phyloP scores from a whole-genome alignment of 2,113 vertebrate genomes.

The Variabilichromis moorii region DNA sequence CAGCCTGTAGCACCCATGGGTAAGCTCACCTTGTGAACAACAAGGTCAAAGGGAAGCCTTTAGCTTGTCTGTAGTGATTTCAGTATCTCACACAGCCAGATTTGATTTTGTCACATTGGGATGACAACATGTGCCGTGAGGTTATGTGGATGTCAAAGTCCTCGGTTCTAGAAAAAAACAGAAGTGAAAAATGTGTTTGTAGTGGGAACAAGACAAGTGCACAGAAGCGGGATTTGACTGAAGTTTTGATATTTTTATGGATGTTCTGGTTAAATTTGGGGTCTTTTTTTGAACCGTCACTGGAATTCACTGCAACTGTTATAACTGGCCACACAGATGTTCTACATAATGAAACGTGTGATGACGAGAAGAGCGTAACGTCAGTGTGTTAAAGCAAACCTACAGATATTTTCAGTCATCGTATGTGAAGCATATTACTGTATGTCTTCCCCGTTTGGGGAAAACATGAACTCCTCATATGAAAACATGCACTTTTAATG shows the following conservation, averaged over 20 bases:
- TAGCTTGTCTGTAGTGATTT: background rate
- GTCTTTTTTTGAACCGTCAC: background rate
- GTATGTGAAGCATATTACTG: background rate
- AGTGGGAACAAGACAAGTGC: background rate
- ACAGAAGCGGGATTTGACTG: background rate
- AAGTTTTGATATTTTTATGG: background rate
- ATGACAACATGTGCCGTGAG: background rate
- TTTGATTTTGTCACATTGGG: background rate
- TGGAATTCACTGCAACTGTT: background rate
- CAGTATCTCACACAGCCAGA: background rate
- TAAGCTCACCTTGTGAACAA: background rate
- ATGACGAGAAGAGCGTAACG: background rate
- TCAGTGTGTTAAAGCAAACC: background rate
- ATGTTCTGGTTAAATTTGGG: background rate
- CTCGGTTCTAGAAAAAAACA: fast-evolving
- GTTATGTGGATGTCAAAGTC: background rate
- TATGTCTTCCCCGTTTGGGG: background rate
- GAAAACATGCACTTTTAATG: background rate
- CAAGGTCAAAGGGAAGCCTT: background rate
- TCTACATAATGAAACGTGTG: background rate
- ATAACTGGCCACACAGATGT: background rate
- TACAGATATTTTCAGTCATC: background rate
- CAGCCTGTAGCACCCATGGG: background rate
- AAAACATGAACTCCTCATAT: background rate
- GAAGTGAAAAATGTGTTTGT: background rate